Conservation (phyloP, 2,113 vertebrate species). For the Anas platyrhynchos region DNA sequence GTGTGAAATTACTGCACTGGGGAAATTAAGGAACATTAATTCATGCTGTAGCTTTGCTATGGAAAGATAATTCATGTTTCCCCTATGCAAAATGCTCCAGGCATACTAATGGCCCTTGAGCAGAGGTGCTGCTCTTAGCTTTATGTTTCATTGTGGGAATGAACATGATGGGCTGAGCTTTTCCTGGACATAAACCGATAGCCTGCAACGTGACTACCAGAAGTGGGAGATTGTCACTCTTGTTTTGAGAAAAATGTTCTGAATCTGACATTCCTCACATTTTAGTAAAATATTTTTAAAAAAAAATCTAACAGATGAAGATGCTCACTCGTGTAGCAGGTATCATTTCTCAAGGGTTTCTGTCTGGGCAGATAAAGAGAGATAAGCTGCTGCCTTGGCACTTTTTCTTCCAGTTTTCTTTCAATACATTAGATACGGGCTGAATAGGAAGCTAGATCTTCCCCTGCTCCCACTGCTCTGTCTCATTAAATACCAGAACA, state of each 20-base stretch:
- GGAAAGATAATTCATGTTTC: background rate
- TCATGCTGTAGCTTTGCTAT: background rate
- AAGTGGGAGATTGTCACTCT: background rate
- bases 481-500: background rate
- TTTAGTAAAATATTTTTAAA: background rate
- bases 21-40: background rate
- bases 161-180: background rate
- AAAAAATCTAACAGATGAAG: background rate
- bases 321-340: background rate
- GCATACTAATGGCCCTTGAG: background rate
- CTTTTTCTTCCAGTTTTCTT: background rate
- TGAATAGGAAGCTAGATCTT: background rate
- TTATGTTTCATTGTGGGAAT: background rate
- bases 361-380: background rate
- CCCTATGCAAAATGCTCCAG: background rate
- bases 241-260: background rate
- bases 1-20: conserved; percentile 19
- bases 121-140: background rate
- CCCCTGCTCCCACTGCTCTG: background rate
- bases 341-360: background rate
- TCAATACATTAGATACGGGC: background rate
- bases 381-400: background rate
- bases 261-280: background rate
- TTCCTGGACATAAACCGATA: background rate
- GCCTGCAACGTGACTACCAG: background rate